Percentiles rank a stretch among this genome's conserved stretches.
Evolutionary conservation across 1,140 invertebrate genomes (phyloP).

Genomic region (Apis cerana): DNA sequence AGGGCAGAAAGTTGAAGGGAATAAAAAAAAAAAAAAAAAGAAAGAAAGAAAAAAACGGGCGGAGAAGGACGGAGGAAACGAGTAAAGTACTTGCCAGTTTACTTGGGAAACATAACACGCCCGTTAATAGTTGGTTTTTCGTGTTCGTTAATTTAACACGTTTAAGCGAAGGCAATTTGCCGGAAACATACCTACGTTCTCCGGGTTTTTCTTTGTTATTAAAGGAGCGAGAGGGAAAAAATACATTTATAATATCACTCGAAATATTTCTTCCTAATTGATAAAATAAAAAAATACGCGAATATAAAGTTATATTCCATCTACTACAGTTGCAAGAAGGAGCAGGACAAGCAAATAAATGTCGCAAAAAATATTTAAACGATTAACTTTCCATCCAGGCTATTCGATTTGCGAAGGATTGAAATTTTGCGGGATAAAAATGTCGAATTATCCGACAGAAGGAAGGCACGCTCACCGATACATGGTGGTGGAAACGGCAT

Average conservation of each 20-base stretch:
- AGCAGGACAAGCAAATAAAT: too few species aligned
- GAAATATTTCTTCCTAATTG: too few species aligned
- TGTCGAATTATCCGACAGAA: neutral
- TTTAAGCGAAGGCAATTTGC: slow-evolving; percentile 27
- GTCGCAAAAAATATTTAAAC: neutral
- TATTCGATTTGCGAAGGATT: neutral
- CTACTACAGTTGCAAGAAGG: too few species aligned
- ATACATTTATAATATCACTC: too few species aligned
- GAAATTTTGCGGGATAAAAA: slow-evolving; percentile 1
- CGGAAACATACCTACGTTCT: neutral
- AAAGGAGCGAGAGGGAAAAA: neutral
- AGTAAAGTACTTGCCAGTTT: slow-evolving; percentile 7
- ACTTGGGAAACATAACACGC: slow-evolving; percentile 29
- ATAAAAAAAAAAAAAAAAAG: neutral
- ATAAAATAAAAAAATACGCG: too few species aligned
- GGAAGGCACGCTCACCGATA: neutral
- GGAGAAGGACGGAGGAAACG: neutral
- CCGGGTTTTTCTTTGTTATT: neutral
- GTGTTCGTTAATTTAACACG: slow-evolving; percentile 21
- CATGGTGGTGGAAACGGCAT: neutral
- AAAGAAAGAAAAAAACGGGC: neutral
- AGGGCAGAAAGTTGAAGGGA: neutral
- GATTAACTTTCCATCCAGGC: neutral
- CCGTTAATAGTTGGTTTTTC: slow-evolving; percentile 16
- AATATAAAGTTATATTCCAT: too few species aligned